Percentiles rank a stretch among this genome's conserved stretches.
Conservation (phyloP, 64 coral and sea anemone species). For the Astreopora myriophthalma region DNA sequence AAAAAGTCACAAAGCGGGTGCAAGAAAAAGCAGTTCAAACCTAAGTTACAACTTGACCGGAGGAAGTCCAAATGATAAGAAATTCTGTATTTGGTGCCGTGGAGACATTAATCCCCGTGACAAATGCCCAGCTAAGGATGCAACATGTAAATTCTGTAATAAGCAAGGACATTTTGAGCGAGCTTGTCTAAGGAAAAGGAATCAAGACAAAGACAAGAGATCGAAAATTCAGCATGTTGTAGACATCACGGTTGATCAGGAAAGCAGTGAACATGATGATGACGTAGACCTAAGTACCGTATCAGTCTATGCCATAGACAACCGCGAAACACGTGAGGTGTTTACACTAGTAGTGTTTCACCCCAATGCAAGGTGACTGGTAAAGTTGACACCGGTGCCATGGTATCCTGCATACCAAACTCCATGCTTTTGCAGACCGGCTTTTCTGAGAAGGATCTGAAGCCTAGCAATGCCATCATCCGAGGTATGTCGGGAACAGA, state of each 20-base stretch:
- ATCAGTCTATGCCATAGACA: constrained; percentile 21
- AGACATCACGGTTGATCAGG: constrained; percentile 11
- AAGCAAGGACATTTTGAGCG: constrained; percentile 64
- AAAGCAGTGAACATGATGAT: constrained; percentile 58
- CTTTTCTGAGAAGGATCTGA: constrained; percentile 31
- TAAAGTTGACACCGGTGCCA: too few relatives aligned
- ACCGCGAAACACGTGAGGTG: neutral
- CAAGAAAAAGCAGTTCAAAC: too few relatives aligned
- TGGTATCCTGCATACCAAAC: constrained; percentile 56
- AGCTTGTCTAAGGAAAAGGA: constrained; percentile 43
- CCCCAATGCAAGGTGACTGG: too few relatives aligned
- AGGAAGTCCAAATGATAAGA: too few relatives aligned
- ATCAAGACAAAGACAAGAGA: constrained; percentile 2
- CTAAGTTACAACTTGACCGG: too few relatives aligned
- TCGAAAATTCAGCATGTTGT: neutral
- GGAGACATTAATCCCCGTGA: constrained; percentile 27
- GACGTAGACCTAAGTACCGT: constrained; percentile 39
- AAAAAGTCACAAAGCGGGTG: too few relatives aligned
- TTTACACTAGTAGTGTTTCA: too few relatives aligned
- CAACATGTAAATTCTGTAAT: constrained; percentile 16
- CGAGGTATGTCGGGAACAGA: constrained; percentile 67
- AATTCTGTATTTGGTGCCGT: constrained; percentile 24
- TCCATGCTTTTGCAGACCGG: constrained; percentile 54
- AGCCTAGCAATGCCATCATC: constrained; percentile 35
- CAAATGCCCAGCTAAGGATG: constrained; percentile 45